phyloP scores from a whole-genome alignment of 2,113 vertebrate genomes.

The Rhea americana region DNA sequence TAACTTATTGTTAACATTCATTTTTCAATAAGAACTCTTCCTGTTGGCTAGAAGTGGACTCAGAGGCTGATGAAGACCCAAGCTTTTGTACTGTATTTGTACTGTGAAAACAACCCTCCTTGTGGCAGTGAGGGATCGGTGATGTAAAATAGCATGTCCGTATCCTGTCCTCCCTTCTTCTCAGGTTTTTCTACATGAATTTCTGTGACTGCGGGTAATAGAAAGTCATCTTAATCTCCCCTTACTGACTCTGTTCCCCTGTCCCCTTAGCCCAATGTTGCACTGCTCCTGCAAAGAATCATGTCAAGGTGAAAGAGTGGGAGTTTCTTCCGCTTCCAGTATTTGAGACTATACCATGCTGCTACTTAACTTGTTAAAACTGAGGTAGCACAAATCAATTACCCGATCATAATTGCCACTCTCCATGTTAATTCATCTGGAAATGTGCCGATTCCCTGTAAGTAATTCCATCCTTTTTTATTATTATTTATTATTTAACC shows the following conservation, averaged over 20 bases:
- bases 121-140: background rate
- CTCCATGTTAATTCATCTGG: background rate
- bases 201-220: background rate
- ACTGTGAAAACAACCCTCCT: background rate
- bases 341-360: background rate
- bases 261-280: background rate
- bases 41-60: background rate
- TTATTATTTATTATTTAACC: background rate
- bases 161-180: background rate
- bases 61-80: background rate
- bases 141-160: background rate
- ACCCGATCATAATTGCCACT: background rate
- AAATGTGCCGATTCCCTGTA: background rate
- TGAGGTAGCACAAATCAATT: background rate
- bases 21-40: conserved; percentile 62
- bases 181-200: background rate
- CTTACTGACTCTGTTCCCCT: background rate
- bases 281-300: background rate
- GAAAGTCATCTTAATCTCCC: background rate
- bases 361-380: background rate
- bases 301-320: background rate
- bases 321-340: background rate
- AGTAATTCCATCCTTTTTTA: background rate
- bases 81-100: background rate
- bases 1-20: background rate